Conservation (phyloP, 1,140 invertebrate species). For the Drosophila gunungcola region DNA sequence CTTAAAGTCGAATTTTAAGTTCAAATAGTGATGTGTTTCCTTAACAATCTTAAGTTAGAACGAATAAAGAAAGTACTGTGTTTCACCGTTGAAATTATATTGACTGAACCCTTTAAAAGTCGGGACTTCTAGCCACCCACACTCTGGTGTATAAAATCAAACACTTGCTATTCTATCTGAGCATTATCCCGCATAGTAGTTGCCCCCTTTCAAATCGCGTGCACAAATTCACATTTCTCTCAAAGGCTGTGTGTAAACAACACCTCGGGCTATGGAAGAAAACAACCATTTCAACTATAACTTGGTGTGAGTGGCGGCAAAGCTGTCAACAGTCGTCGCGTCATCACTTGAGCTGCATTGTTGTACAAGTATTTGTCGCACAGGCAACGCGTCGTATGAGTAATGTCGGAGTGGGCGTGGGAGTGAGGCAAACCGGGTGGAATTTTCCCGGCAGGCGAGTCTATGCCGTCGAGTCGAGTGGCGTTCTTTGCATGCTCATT, state of each 20-base stretch:
- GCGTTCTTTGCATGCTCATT: conserved; percentile 78
- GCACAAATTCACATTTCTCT: conserved; percentile 41
- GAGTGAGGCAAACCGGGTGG: conserved; percentile 17
- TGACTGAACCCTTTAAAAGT: background rate
- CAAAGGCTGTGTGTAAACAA: conserved; percentile 60
- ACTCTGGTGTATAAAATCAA: conserved; percentile 1
- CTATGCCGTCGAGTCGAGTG: conserved; percentile 63
- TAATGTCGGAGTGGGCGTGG: conserved; percentile 28
- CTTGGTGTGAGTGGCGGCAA: conserved; percentile 51
- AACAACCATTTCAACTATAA: conserved; percentile 43
- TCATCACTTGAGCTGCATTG: conserved; percentile 72
- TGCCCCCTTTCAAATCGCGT: conserved; percentile 41
- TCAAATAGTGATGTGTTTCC: too few species aligned
- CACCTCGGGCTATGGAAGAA: conserved; percentile 50
- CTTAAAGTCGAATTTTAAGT: too few species aligned
- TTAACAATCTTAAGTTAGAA: background rate
- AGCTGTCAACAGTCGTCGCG: conserved; percentile 67
- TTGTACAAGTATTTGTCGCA: conserved; percentile 49
- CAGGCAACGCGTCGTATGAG: conserved; percentile 61
- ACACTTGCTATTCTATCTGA: conserved; percentile 10
- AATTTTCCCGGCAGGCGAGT: conserved; percentile 19
- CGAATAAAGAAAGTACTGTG: background rate
- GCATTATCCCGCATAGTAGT: conserved; percentile 30
- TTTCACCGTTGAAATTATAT: background rate
- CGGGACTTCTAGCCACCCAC: background rate